These are phyloP conservation scores for Hypanus sabinus DNA, from an alignment of 2,113 vertebrate species.

Conservation along the genomic window DNA sequence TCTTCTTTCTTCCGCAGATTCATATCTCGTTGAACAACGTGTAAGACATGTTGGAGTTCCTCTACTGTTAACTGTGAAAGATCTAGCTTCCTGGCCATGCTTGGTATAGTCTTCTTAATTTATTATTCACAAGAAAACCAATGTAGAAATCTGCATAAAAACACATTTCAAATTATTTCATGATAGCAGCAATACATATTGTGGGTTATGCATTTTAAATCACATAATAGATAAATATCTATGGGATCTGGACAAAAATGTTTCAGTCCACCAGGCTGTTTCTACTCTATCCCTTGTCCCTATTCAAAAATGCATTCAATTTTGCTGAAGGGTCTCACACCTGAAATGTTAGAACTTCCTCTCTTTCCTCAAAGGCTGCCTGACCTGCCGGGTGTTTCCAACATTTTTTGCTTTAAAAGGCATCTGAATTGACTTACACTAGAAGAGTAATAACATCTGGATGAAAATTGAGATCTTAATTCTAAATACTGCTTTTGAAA, in stretches of 20 bases:
- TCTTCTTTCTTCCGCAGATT: constrained; percentile 81
- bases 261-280: background rate
- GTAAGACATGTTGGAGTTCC: constrained; percentile 85
- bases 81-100: constrained; percentile 83
- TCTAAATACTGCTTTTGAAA: background rate
- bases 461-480: background rate
- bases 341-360: too few relatives aligned
- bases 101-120: background rate
- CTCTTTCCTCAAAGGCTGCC: too few relatives aligned
- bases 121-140: background rate
- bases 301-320: background rate
- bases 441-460: background rate
- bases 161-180: constrained; percentile 14
- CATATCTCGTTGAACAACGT: constrained; percentile 83
- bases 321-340: too few relatives aligned
- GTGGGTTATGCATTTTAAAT: background rate
- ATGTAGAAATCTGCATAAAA: background rate
- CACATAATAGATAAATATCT: background rate
- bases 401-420: too few relatives aligned
- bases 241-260: background rate
- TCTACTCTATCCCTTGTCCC: background rate
- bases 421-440: too few relatives aligned
- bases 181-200: background rate
- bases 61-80: constrained; percentile 82
- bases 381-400: too few relatives aligned